Evolutionary conservation across 2,113 vertebrate species (phyloP).

Genomic region (Chlamydotis undulata): DNA sequence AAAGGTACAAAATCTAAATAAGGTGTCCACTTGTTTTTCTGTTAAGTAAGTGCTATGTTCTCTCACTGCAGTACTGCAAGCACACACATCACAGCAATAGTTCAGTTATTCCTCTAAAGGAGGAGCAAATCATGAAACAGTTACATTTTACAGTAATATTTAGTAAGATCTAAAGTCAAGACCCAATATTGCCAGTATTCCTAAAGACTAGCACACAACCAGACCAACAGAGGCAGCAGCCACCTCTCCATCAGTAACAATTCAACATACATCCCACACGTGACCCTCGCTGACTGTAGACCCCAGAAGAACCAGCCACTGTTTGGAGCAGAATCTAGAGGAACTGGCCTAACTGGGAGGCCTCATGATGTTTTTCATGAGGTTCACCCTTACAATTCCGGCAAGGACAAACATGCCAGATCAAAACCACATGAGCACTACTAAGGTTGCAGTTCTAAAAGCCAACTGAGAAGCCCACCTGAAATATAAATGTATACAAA

Average conservation of each 20-base stretch:
- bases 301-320: not conserved
- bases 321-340: fast-evolving
- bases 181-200: not conserved
- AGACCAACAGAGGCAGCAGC: not conserved
- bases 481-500: not conserved
- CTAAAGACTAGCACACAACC: not conserved
- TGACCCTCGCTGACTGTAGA: fast-evolving
- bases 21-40: not conserved
- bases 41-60: not conserved
- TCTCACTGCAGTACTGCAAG: not conserved
- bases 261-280: not conserved
- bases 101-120: not conserved
- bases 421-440: not conserved
- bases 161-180: not conserved
- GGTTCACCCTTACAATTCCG: not conserved
- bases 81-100: not conserved
- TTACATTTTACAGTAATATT: not conserved
- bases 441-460: not conserved
- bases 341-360: not conserved
- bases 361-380: fast-evolving
- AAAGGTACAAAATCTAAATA: not conserved
- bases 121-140: not conserved
- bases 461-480: not conserved
- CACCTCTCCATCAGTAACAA: not conserved
- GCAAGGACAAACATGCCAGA: not conserved